Percentiles rank a stretch among this genome's conserved stretches.
Conservation (phyloP, 2,113 vertebrate genomes). For the Hemiscyllium ocellatum region DNA sequence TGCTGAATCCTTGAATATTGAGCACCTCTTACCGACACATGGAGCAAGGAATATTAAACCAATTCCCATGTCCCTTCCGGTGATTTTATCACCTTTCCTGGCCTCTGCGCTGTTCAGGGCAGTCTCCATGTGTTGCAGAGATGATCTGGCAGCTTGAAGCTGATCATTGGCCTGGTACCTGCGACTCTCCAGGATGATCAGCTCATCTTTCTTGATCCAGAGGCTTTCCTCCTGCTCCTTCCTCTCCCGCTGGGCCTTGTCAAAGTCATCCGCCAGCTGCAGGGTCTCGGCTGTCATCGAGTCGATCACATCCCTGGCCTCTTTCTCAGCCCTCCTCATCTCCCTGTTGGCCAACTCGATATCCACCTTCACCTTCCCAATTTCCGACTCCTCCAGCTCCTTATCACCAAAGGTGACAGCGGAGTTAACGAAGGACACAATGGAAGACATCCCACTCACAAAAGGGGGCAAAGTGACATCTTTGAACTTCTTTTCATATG, state of each 20-base stretch:
- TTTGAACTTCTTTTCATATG: background rate
- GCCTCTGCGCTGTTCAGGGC: background rate
- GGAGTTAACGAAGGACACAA: background rate
- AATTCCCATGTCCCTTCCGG: slow-evolving; percentile 3
- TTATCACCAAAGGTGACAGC: background rate
- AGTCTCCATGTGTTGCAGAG: background rate
- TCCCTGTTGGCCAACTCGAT: background rate
- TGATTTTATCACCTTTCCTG: background rate
- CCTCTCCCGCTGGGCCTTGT: background rate
- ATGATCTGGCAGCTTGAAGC: background rate
- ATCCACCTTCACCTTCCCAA: background rate
- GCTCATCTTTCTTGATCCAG: background rate
- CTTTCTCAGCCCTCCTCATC: background rate
- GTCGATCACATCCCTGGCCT: background rate
- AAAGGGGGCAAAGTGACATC: background rate
- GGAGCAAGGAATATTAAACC: background rate
- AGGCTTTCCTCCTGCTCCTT: background rate
- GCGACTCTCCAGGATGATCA: background rate
- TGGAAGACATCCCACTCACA: background rate
- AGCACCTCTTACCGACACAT: slow-evolving; percentile 21
- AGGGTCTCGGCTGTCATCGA: background rate
- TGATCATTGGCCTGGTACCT: background rate
- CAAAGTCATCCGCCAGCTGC: background rate
- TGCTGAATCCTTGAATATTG: background rate
- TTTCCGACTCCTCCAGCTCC: background rate